A percentile compares a stretch with the other conserved stretches of the same genome.
phyloP scores from a whole-genome alignment of 92 coral and sea anemone species.

The Metridium senile region DNA sequence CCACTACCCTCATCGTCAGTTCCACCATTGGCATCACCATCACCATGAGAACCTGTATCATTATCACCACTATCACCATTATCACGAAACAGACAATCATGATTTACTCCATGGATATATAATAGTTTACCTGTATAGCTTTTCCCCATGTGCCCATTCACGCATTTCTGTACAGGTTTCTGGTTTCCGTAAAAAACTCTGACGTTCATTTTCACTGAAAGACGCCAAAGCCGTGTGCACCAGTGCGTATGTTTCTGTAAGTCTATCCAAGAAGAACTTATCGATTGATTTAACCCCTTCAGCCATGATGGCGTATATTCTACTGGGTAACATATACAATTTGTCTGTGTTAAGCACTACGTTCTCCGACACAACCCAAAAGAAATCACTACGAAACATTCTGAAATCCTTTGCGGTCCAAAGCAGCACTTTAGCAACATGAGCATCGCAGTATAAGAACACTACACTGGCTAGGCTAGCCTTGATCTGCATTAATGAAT shows the following conservation, averaged over 20 bases:
- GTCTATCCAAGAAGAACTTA: constrained; percentile 38
- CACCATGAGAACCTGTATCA: no score
- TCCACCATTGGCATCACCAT: no score
- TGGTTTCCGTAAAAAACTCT: constrained; percentile 26
- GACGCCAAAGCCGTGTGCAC: constrained; percentile 43
- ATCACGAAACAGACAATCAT: no score
- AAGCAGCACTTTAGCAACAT: constrained; percentile 51
- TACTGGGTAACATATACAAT: constrained; percentile 61
- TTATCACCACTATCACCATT: no score
- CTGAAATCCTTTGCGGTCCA: constrained; percentile 82
- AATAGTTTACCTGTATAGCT: constrained; percentile 34
- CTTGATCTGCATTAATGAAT: constrained; percentile 51
- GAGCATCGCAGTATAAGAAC: constrained; percentile 56
- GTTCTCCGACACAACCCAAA: constrained; percentile 78
- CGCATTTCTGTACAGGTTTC: constrained; percentile 42
- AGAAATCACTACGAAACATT: constrained; percentile 56
- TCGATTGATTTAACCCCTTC: constrained; percentile 18
- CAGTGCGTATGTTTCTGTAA: constrained; percentile 45
- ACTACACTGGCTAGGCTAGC: constrained; percentile 58
- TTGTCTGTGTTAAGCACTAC: constrained; percentile 35
- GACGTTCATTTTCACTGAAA: constrained; percentile 21
- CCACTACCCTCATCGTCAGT: no score
- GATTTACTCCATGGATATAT: no score
- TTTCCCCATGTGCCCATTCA: constrained; percentile 17
- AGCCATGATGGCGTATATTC: constrained; percentile 59